Evolutionary conservation across 2,797 vertebrate genomes (phyloP), one percentile per base, ranked within the genome.

Genomic region (Clarias fuscus): DNA sequence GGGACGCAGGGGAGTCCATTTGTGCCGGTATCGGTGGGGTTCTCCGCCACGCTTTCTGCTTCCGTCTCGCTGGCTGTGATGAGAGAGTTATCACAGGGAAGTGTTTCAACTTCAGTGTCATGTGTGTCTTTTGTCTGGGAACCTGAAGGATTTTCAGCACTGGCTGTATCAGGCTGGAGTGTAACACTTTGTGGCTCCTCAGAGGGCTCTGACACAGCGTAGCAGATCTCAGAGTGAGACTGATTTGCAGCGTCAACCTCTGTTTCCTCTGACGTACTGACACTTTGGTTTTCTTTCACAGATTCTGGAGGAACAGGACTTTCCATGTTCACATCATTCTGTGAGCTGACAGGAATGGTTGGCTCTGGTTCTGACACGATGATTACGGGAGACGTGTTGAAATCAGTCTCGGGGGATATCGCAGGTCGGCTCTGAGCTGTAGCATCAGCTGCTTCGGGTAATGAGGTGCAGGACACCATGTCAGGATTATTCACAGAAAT

Each of bases 401-500:
- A 64, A 73, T 65, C 37, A 24, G 11, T 62, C 13, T 33, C 27
- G 64, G 11, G 58, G 43, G 90, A 87, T 43, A 15, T 48, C 17
- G 75, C 11, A 43, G 62, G 59, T 68, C 77, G 79, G 59, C 22
- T 72, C 65, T 43, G 27, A 83, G 56, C 64, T 58, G 72, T 70
- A 68, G 48, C 59, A 14, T 83, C 79, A 37, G 72, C 13, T 71
- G 48, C 67, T 17, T 65, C 73, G 73, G 84, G 40, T 68, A 71
- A 33, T 79, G 58, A 80, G 43, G 79, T 76, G 30, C 68, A 27
- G 68, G 6, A 20, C 27, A 65, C 20, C 37, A 37, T 82, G 59
- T 83, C 79, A 17, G 83, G 78, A 83, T 85, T 79, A 65, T 64
- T 37, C 30, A 78, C 80, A 53, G 85, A 56, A 22, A 84, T 84